phyloP scores from a whole-genome alignment of 2,113 vertebrate species.

The Prinia subflava region DNA sequence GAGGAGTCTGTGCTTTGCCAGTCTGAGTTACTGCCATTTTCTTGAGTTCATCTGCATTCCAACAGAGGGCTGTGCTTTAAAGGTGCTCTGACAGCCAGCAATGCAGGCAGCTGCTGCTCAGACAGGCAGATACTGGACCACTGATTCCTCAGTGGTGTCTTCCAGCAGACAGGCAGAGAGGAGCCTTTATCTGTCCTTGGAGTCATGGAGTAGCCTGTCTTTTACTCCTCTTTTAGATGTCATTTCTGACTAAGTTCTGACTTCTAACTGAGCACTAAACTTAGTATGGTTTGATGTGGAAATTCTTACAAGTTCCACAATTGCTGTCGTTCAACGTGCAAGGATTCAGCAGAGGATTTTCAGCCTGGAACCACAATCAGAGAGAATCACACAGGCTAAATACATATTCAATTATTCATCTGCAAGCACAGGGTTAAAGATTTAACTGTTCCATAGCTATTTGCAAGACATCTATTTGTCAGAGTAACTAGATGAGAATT shows the following conservation, averaged over 20 bases:
- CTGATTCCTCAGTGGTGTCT: background rate
- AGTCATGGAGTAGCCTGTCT: background rate
- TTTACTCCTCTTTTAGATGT: background rate
- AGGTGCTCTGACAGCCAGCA: background rate
- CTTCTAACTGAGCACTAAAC: background rate
- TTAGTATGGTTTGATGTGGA: background rate
- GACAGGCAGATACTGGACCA: background rate
- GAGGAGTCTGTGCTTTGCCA: background rate
- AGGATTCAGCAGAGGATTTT: background rate
- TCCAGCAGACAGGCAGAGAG: background rate
- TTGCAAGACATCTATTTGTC: background rate
- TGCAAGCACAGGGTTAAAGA: background rate
- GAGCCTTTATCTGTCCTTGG: background rate
- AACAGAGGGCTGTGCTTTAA: background rate
- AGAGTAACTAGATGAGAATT: background rate
- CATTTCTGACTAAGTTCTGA: background rate
- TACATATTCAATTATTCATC: background rate
- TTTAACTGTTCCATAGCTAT: background rate
- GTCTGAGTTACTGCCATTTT: background rate
- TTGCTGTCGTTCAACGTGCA: background rate
- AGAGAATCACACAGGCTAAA: background rate
- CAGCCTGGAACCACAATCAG: background rate
- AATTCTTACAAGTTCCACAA: background rate
- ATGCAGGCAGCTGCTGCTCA: background rate
- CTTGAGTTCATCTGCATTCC: background rate